A percentile compares a stretch with the other conserved stretches of the same genome.
Evolutionary conservation across 2,113 vertebrate genomes (phyloP).

Genomic region (Pao palembangensis): DNA sequence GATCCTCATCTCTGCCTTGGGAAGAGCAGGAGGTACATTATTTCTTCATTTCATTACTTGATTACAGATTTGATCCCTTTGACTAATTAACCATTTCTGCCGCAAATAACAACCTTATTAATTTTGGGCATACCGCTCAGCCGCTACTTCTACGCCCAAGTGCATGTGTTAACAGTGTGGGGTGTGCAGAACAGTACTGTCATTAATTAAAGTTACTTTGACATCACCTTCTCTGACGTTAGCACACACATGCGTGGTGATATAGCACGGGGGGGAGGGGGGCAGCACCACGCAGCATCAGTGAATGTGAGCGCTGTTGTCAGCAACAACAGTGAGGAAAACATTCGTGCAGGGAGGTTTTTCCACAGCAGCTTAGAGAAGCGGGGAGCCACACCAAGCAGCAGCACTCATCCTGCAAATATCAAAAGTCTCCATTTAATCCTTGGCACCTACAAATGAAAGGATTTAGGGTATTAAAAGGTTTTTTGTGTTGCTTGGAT

Average conservation of each 20-base stretch:
- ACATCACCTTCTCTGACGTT: too few species aligned
- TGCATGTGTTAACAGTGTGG: too few species aligned
- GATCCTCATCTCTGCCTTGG: slow-evolving; percentile 87
- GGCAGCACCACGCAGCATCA: too few species aligned
- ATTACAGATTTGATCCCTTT: slow-evolving; percentile 4
- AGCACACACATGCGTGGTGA: too few species aligned
- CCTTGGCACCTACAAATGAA: not conserved
- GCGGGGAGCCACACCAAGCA: too few species aligned
- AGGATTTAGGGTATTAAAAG: not conserved
- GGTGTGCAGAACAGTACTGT: not conserved
- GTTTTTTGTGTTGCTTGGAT: not conserved
- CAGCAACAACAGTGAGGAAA: too few species aligned
- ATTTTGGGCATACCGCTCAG: not conserved
- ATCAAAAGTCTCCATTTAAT: slow-evolving; percentile 15
- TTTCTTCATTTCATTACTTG: slow-evolving; percentile 30
- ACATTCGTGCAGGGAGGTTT: too few species aligned
- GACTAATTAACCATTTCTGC: not conserved
- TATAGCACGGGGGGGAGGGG: too few species aligned
- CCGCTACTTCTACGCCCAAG: not conserved
- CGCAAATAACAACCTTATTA: not conserved
- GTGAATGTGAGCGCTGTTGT: too few species aligned
- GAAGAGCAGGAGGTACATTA: slow-evolving; percentile 96
- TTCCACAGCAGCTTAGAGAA: too few species aligned
- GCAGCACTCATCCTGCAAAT: not conserved
- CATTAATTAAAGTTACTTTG: too few species aligned